Evolutionary conservation across 2,888 invertebrate genomes (phyloP).

Genomic region (Azorinus chamasolen): DNA sequence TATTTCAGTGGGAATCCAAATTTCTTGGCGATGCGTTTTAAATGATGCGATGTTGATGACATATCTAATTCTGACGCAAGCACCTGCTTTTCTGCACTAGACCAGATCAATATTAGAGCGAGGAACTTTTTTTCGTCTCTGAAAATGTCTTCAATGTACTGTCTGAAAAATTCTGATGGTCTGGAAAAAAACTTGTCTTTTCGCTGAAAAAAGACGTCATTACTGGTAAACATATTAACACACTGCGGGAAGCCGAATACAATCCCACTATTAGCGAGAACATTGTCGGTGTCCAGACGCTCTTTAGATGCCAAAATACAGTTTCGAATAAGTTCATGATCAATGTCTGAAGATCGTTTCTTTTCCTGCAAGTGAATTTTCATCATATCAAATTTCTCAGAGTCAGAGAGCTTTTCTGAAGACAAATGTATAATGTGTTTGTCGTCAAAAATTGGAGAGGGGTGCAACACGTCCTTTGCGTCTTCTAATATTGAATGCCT

Average conservation of each 20-base stretch:
- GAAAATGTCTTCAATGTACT: slow-evolving; percentile 31
- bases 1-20: slow-evolving; percentile 32
- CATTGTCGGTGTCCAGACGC: too few species aligned
- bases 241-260: slow-evolving; percentile 52
- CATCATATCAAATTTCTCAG: too few species aligned
- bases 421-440: slow-evolving; percentile 32
- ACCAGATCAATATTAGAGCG: slow-evolving; percentile 42
- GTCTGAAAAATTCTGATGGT: slow-evolving; percentile 43
- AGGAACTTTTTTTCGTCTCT: slow-evolving; percentile 44
- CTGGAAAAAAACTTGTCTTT: slow-evolving; percentile 19
- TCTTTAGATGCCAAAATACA: too few species aligned
- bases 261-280: neutral
- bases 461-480: slow-evolving; percentile 16
- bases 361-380: too few species aligned
- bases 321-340: too few species aligned
- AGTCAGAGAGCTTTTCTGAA: slow-evolving; percentile 27
- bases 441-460: slow-evolving; percentile 18
- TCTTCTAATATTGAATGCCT: slow-evolving; percentile 48
- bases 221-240: slow-evolving; percentile 39
- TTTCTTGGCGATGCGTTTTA: slow-evolving; percentile 4
- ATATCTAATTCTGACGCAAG: slow-evolving; percentile 14
- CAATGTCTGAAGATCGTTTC: too few species aligned
- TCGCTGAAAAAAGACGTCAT: slow-evolving; percentile 25
- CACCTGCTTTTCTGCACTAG: slow-evolving; percentile 11
- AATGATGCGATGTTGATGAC: slow-evolving; percentile 7